A percentile compares a stretch with the other conserved stretches of the same genome.
These are phyloP conservation scores for Halictus rubicundus DNA, from an alignment of 1,140 invertebrate species.

Conservation along the genomic window DNA sequence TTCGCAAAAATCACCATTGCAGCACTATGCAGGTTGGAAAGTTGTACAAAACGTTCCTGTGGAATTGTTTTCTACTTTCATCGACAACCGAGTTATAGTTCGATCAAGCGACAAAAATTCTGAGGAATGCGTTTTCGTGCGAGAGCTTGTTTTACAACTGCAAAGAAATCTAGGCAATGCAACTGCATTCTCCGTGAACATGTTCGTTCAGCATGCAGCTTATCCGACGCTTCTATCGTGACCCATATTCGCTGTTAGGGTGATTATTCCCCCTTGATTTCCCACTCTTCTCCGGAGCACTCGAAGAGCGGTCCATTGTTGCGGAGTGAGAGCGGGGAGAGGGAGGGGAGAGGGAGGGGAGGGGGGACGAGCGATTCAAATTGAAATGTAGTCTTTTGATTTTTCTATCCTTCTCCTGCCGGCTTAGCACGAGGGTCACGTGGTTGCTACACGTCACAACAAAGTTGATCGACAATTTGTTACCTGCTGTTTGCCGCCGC, in stretches of 20 bases:
- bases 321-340: not conserved
- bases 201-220: not conserved
- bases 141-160: not conserved
- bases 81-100: too few species aligned
- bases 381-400: constrained; percentile 21
- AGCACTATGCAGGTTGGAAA: too few species aligned
- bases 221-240: constrained; percentile 29
- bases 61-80: too few species aligned
- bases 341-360: not conserved
- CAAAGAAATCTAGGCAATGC: constrained; percentile 6
- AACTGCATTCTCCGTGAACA: constrained; percentile 6
- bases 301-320: constrained; percentile 25
- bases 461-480: constrained; percentile 23
- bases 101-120: too few species aligned
- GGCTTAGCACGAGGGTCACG: not conserved
- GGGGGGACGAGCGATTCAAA: constrained; percentile 34
- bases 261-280: constrained; percentile 46
- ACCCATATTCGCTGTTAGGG: constrained; percentile 46
- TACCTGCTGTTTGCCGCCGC: not conserved
- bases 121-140: not conserved
- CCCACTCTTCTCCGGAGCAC: not conserved
- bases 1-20: too few species aligned
- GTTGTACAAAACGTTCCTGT: too few species aligned
- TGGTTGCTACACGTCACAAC: not conserved
- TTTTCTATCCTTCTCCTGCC: not conserved